These are phyloP conservation scores for Madoqua kirkii DNA, from an alignment of 2,113 vertebrate species.

Conservation along the genomic window DNA sequence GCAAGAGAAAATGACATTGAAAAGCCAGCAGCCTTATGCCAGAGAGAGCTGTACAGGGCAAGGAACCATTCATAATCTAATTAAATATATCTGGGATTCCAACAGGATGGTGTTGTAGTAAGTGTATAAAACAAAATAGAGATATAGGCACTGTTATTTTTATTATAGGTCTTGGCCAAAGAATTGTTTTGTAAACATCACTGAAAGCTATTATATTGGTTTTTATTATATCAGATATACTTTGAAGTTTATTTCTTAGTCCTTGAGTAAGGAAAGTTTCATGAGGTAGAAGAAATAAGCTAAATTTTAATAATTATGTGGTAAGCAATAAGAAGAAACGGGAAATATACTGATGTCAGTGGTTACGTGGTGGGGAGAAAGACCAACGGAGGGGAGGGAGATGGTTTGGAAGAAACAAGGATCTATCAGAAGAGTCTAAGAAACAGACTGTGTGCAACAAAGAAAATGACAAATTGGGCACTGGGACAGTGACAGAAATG, in stretches of 20 bases:
- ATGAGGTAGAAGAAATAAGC: background rate
- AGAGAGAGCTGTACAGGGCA: background rate
- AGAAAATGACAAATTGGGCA: background rate
- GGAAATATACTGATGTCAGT: background rate
- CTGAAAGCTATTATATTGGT: background rate
- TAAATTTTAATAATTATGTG: background rate
- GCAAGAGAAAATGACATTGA: background rate
- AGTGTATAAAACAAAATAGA: background rate
- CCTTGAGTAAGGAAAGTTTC: background rate
- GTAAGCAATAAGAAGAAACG: background rate
- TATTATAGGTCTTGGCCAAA: background rate
- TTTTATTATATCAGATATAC: background rate
- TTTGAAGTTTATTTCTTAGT: background rate
- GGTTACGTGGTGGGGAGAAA: background rate
- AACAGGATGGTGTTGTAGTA: background rate
- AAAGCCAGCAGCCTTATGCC: background rate
- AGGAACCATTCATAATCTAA: background rate
- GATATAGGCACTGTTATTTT: background rate
- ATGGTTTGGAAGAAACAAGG: background rate
- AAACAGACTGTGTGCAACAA: background rate
- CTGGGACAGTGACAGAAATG: background rate
- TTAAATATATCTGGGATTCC: background rate
- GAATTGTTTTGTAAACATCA: background rate
- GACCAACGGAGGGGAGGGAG: too few relatives aligned
- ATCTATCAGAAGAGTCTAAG: background rate